Evolutionary conservation across 2,113 vertebrate genomes (phyloP), one percentile per base, ranked within the genome.

Genomic region (Suricata suricatta): DNA sequence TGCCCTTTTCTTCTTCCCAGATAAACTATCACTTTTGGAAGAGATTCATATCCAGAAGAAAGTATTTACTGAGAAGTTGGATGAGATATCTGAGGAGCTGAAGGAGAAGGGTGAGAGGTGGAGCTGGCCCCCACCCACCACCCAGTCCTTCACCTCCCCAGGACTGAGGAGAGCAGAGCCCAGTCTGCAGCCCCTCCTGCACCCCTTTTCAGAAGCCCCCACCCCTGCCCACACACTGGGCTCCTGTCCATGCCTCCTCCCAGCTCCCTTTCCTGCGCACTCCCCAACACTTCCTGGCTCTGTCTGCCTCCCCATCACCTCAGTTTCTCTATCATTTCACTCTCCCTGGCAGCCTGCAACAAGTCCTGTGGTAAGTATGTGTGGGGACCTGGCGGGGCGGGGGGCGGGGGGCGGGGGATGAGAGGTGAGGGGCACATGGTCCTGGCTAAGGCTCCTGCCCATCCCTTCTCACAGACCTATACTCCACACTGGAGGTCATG

Each of bases 301-400:
- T 89, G 13, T 80, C 79, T 68, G 38, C 82, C 86, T 87, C 74
- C 77, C 23, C 47, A 84, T 77, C 21, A 38, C 50, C 92, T 96
- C 96, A 92, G 50, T 97, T 81, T 97, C 69, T 95, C 83, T 92
- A 33, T 63, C 63, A 25, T 97, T 76, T 97, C 57, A n/a, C 38
- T 82, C 64, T 87, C 38, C 88, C 0, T 13, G 14, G 38, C 96
- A 98, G 97, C 60, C 74, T 98, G 98, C 97, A 97, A 95, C 9
- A 6, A 71, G 14, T 92, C 97, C 16, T 97, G 97, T 41, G 89
- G 97, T 98, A 74, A 98, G 97, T 97, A 68, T 1, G 17, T 15
- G 44, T 27, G 38, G 54, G 88, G 7, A n/a, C 33, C 4, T 12
- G n/a, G n/a, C n/a, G 35, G 74, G 25, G 3, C 69, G 10, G 25